These are phyloP conservation scores for Onthophagus taurus DNA, from an alignment of 1,140 invertebrate species.

Conservation along the genomic window DNA sequence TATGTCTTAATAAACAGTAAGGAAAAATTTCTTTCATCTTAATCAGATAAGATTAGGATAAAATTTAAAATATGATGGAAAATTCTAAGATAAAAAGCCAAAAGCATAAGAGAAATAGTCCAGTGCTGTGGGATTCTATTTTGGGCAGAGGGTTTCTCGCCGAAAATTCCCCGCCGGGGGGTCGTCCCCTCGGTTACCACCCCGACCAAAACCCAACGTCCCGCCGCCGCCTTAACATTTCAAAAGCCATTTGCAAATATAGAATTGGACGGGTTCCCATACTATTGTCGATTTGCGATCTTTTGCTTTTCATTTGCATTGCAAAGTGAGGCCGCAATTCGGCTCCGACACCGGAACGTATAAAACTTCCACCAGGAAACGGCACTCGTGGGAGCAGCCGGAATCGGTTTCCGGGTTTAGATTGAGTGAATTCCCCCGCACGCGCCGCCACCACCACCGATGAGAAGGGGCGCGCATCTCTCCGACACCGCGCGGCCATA, in stretches of 20 bases:
- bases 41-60: too few species aligned
- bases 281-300: conserved; percentile 36
- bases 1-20: too few species aligned
- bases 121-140: too few species aligned
- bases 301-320: conserved; percentile 37
- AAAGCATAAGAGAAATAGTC: too few species aligned
- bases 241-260: conserved; percentile 33
- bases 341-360: conserved; percentile 28
- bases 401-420: conserved; percentile 38
- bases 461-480: too few species aligned
- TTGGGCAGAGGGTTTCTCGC: too few species aligned
- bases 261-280: conserved; percentile 31
- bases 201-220: too few species aligned
- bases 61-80: too few species aligned
- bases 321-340: conserved; percentile 35
- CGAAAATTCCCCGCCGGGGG: too few species aligned
- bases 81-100: too few species aligned
- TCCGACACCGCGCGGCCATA: neutral
- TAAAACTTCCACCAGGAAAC: conserved; percentile 33
- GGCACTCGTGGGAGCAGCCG: conserved; percentile 29
- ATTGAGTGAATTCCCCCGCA: conserved; percentile 36
- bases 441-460: conserved; percentile 23
- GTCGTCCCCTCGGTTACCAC: too few species aligned
- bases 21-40: too few species aligned
- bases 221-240: conserved; percentile 19